These are phyloP conservation scores for Pyrrhura leucotis DNA, from an alignment of 2,797 vertebrate genomes.

Conservation along the genomic window DNA sequence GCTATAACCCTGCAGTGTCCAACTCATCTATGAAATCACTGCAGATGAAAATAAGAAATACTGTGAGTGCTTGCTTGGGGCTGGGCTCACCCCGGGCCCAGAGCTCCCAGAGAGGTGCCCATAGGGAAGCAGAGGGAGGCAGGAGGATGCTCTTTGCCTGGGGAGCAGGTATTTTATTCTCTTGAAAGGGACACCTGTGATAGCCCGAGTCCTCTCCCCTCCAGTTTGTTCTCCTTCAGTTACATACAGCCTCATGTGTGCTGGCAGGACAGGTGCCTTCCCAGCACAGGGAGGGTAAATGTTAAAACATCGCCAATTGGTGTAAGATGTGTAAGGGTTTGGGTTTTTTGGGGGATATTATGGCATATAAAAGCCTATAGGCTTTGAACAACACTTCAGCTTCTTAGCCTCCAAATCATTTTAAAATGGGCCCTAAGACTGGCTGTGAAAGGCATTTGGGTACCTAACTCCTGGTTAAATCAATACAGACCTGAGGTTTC, in stretches of 20 bases:
- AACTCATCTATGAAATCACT: not conserved
- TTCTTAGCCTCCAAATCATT: not conserved
- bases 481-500: accelerated
- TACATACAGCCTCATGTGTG: accelerated
- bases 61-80: not conserved
- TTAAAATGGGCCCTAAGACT: not conserved
- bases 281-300: accelerated
- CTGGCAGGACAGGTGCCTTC: not conserved
- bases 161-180: not conserved
- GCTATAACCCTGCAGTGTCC: not conserved
- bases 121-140: not conserved
- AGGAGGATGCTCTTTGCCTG: accelerated
- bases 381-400: not conserved
- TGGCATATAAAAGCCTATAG: not conserved
- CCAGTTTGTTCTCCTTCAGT: not conserved
- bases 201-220: not conserved
- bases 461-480: no score
- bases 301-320: accelerated
- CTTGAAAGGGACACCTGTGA: no score
- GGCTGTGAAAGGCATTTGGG: no score
- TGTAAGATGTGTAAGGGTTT: not conserved
- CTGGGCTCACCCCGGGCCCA: not conserved
- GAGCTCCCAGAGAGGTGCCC: accelerated
- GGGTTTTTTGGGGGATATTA: accelerated
- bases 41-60: accelerated